Base-by-base conservation (phyloP, 1,140 invertebrate species). In the Xylocopa sonorina region DNA sequence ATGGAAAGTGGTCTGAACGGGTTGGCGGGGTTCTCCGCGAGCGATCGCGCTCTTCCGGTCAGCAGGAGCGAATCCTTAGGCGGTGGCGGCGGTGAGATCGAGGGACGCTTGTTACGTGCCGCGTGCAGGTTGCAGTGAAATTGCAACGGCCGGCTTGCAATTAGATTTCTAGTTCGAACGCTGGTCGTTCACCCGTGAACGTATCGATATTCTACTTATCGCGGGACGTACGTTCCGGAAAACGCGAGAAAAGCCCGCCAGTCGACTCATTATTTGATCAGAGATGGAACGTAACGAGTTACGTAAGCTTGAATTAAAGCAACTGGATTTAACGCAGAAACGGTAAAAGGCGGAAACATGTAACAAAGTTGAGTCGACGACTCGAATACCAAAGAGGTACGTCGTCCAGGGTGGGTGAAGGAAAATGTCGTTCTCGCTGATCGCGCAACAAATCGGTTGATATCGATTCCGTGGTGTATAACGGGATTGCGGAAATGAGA, bases 111-210 rank as follows among this genome's bases (percentile, higher is more conserved):
- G 62, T 74, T n/a, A 43, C 46, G 32, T 16, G 24, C n/a, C 10
- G 12, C 9, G 21, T 34, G 3, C 46, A 18, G 46, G 75, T 71
- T 50, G 14, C 21, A 78, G 67, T 71, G 75, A 78, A 78, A 78
- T 32, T 71, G 67, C 67, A 34, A 62, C 43, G 43, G 60, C 32
- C 41, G 29, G 7, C 51, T 32, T 55, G 67, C 57, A 78, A 78
- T 60, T 78, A 50, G 75, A 78, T 78, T 78, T 78, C 67, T 71
- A 71, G 66, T 71, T 62, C 34, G 43, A 51, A 41, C 21, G 34
- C 4, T 78, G 67, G 66, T 69, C 75, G 32, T 77, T 77, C 75
- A 69, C 75, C 64, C 24, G 32, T 58, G 29, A 43, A 32, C n/a
- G 64, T 21, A 55, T 34, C 24, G 43, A 34, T 41, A n/a, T 34